These are phyloP conservation scores for Notamacropus eugenii DNA, from an alignment of 2,797 vertebrate species.

Conservation along the genomic window DNA sequence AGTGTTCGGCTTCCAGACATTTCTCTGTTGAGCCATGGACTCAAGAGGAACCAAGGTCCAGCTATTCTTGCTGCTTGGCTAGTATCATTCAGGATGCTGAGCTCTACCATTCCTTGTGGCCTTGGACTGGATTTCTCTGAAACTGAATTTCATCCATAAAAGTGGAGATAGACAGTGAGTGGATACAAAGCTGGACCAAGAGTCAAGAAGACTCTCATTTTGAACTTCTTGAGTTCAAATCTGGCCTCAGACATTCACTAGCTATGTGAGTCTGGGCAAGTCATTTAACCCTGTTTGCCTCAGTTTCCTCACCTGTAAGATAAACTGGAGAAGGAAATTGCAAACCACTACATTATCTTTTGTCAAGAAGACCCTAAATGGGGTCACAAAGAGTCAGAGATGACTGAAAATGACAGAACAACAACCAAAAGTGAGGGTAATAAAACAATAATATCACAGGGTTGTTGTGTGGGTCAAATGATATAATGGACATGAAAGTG, in stretches of 20 bases:
- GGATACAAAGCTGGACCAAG: constrained; percentile 4
- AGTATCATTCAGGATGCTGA: background rate
- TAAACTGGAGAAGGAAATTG: background rate
- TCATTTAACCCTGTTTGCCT: background rate
- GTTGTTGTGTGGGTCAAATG: background rate
- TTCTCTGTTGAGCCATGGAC: background rate
- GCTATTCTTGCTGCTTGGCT: background rate
- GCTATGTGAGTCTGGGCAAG: background rate
- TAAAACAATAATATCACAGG: background rate
- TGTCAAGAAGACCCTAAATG: background rate
- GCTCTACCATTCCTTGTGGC: background rate
- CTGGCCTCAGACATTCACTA: background rate
- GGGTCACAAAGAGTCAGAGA: background rate
- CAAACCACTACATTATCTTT: background rate
- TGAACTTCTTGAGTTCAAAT: background rate
- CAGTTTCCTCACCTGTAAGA: background rate
- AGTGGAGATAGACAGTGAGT: background rate
- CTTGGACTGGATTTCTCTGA: background rate
- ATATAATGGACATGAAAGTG: background rate
- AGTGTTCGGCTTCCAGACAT: background rate
- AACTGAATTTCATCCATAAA: constrained; percentile 46
- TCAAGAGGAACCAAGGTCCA: background rate
- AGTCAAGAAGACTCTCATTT: background rate
- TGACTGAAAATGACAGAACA: background rate
- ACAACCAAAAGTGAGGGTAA: background rate